These are phyloP conservation scores for Sinocyclocheilus anophthalmus DNA, from an alignment of 2,113 vertebrate species.

Conservation along the genomic window DNA sequence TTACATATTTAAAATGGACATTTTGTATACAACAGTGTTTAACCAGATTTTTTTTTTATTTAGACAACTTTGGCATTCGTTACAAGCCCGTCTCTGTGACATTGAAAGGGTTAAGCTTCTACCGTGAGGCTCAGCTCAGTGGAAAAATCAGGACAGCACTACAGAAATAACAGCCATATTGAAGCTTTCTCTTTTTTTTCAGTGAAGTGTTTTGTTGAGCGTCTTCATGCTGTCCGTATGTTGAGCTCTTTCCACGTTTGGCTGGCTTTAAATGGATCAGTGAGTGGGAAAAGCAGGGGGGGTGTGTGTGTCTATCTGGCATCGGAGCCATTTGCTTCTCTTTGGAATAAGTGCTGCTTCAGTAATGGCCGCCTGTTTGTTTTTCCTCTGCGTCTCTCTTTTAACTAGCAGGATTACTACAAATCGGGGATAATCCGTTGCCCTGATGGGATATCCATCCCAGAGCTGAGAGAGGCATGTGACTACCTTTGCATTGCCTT, in stretches of 20 bases:
- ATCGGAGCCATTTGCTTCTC: constrained; percentile 55
- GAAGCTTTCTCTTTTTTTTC: background rate
- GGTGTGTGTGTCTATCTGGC: constrained; percentile 41
- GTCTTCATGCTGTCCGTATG: constrained; percentile 4
- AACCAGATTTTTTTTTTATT: no score
- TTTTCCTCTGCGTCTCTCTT: constrained; percentile 31
- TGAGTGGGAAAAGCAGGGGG: constrained; percentile 48
- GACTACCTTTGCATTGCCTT: constrained; percentile 99
- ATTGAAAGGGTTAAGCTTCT: constrained; percentile 19
- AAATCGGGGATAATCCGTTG: constrained; percentile 98
- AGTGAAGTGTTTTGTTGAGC: background rate
- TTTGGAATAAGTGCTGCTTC: constrained; percentile 56
- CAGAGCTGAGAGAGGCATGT: constrained; percentile 96
- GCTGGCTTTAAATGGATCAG: constrained; percentile 52
- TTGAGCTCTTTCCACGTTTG: constrained; percentile 36
- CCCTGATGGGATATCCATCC: constrained; percentile 98
- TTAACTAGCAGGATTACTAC: constrained; percentile 93
- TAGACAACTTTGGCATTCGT: no score
- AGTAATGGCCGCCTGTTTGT: constrained; percentile 73
- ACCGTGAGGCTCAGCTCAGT: background rate
- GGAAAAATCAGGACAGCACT: constrained; percentile 27
- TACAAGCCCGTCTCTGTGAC: no score
- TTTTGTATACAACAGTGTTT: no score
- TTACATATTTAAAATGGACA: no score
- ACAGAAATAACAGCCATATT: constrained; percentile 29